phyloP scores from a whole-genome alignment of 2,113 vertebrate species.

The Seriola rivoliana region DNA sequence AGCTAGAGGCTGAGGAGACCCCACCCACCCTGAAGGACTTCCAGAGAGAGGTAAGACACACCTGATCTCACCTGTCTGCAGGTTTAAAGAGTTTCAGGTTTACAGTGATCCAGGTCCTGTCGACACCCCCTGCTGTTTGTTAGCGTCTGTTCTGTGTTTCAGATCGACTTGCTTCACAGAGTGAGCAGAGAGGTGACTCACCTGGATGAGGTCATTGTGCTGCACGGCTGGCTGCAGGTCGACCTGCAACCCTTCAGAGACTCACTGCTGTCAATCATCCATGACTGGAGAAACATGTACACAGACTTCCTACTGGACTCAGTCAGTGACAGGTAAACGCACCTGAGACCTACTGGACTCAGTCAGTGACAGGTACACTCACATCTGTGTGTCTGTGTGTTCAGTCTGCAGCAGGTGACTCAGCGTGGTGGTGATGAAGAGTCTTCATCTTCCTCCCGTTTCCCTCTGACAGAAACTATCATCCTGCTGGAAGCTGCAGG shows the following conservation, averaged over 20 bases:
- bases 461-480: constrained; percentile 41
- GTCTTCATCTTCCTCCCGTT: not conserved
- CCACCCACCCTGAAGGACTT: constrained; percentile 61
- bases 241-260: constrained; percentile 52
- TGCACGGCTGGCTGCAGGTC: constrained; percentile 57
- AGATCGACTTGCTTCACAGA: constrained; percentile 8
- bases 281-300: constrained; percentile 52
- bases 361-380: constrained; percentile 12
- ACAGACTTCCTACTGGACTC: constrained; percentile 40
- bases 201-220: constrained; percentile 34
- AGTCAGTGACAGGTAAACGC: constrained; percentile 9
- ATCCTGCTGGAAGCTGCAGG: constrained; percentile 39
- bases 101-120: too few species aligned
- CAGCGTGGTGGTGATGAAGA: constrained; percentile 1
- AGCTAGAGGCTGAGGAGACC: constrained; percentile 5
- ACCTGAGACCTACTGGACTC: constrained; percentile 28
- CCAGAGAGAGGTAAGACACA: constrained; percentile 51
- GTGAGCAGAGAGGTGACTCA: constrained; percentile 20
- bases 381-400: constrained; percentile 9
- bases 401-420: constrained; percentile 26
- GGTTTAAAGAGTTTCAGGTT: not conserved
- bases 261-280: constrained; percentile 39
- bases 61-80: constrained; percentile 1
- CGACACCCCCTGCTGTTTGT: not conserved
- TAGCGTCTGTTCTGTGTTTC: not conserved